These are phyloP conservation scores for Prosapia bicincta DNA, from an alignment of 2,888 invertebrate species.

Conservation along the genomic window DNA sequence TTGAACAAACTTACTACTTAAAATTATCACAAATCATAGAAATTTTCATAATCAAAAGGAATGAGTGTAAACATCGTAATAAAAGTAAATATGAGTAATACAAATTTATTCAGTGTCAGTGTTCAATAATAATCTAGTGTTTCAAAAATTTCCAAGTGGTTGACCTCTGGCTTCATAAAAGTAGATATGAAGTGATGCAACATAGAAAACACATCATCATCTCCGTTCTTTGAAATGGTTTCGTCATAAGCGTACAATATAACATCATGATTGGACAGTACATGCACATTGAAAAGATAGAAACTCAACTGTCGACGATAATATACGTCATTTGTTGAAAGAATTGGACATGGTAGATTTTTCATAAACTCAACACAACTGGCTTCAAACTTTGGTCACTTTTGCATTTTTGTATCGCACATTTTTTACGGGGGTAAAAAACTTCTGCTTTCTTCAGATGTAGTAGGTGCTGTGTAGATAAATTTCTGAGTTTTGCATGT, in stretches of 20 bases:
- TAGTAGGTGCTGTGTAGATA: no score
- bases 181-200: no score
- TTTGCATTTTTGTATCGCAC: no score
- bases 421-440: no score
- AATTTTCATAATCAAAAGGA: not conserved
- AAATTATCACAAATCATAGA: not conserved
- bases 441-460: no score
- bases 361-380: slow-evolving; percentile 15
- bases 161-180: not conserved
- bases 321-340: no score
- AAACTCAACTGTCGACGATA: no score
- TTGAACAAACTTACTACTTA: no score
- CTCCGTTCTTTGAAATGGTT: not conserved
- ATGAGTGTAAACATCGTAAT: not conserved
- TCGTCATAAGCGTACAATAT: slow-evolving; percentile 8
- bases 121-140: no score
- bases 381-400: not conserved
- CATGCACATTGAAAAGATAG: slow-evolving; percentile 12
- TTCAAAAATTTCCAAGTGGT: slow-evolving; percentile 1
- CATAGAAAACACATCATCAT: not conserved
- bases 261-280: slow-evolving; percentile 3
- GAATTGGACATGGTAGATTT: not conserved
- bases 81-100: no score
- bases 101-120: no score
- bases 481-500: no score